Base-by-base conservation (phyloP, 2,797 vertebrate genomes). In the Cossypha dichroa region DNA sequence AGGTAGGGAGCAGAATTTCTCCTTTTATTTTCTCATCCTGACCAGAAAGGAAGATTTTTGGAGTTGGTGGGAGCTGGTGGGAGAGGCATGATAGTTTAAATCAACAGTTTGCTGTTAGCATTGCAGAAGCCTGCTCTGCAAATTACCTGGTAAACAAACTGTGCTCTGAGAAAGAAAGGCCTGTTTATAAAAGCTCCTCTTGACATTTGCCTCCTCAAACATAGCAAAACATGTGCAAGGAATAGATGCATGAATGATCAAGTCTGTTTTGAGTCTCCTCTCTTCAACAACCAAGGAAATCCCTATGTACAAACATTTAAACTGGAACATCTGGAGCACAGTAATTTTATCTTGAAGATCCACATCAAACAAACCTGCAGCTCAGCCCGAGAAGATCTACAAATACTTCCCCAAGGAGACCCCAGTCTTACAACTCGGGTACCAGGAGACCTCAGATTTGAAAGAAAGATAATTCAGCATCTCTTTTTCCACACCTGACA, bases 211-310 rank as follows among this genome's bases (percentile, higher is more conserved):
- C 90, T 97, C 97, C 91, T 90, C 95, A 87, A 96, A 69, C 93
- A 94, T 90, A 97, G 94, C 93, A 93, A 95, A 82, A 94, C 86
- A 84, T 95, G 81, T 54, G 72, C 97, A 97, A 93, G 96, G 98
- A 98, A 97, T 97, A 98, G 97, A 96, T 91, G 90, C 94, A 94
- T 96, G 95, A 97, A 93, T 88, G 97, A 96, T 95, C 48, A 43
- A 97, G 95, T 97, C 97, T 98, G 97, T 97, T 98, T 98, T 97
- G 97, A 97, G 97, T 98, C 95, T 95, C 88, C 96, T 94, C 94
- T 96, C 96, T 95, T 95, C 96, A 62, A 93, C 96, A 97, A 97
- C 93, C 91, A 97, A 98, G 97, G 96, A 98, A 97, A 97, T 97
- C 97, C 96, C 96, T 97, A 90, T 93, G 88, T 97, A 97, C 96